Conservation (phyloP, 2,797 vertebrate species). For the Allobates femoralis region DNA sequence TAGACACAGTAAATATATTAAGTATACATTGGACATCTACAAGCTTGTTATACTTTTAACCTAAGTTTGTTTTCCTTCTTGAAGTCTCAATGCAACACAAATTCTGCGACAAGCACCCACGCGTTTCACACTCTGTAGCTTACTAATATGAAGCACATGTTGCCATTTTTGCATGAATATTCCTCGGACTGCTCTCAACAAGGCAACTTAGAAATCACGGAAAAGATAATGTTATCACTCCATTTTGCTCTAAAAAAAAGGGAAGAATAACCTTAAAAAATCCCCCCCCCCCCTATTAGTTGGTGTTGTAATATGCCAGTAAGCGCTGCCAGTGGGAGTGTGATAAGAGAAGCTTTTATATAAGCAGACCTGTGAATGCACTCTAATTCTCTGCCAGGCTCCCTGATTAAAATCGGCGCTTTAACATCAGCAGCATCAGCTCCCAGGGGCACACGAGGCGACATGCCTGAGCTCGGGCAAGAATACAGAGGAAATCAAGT, state of each 20-base stretch:
- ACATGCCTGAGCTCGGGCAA: conserved; percentile 26
- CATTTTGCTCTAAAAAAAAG: background rate
- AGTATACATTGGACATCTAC: background rate
- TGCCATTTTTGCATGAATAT: background rate
- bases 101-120: background rate
- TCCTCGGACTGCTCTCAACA: background rate
- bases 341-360: conserved; percentile 42
- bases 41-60: background rate
- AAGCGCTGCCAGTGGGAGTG: conserved; percentile 12
- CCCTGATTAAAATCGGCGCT: conserved; percentile 45
- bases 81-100: background rate
- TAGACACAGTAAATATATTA: background rate
- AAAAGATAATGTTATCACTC: background rate
- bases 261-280: background rate
- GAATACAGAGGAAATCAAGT: conserved; percentile 24
- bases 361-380: conserved; percentile 46
- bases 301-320: conserved; percentile 17
- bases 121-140: conserved; percentile 18
- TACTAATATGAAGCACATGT: background rate
- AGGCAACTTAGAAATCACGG: background rate
- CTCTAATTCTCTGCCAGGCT: conserved; percentile 46
- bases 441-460: conserved; percentile 36
- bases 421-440: conserved; percentile 40
- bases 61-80: conserved; percentile 32
- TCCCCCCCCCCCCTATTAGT: background rate